These are phyloP conservation scores for Dreissena polymorpha DNA, from an alignment of 1,140 invertebrate species.

Conservation along the genomic window DNA sequence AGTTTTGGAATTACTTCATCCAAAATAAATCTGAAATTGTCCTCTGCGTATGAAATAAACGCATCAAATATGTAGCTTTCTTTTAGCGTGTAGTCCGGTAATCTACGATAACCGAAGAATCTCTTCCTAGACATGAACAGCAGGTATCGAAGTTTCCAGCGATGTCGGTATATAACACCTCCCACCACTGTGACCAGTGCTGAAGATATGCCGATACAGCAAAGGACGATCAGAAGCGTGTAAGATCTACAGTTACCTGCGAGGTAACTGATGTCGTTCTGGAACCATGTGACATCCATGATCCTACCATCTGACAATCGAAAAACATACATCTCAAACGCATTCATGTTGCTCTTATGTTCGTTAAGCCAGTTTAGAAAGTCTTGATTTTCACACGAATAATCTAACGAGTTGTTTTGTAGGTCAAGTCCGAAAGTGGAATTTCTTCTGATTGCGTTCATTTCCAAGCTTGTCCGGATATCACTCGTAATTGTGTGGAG, in stretches of 20 bases:
- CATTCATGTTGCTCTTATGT: conserved; percentile 5
- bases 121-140: conserved; percentile 10
- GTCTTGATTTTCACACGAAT: conserved; percentile 7
- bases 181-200: conserved; percentile 5
- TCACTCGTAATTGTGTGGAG: background rate
- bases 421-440: conserved; percentile 25
- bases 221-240: background rate
- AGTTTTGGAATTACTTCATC: conserved; percentile 51
- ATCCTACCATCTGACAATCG: background rate
- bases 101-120: conserved; percentile 14
- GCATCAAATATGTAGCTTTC: conserved; percentile 57
- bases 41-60: conserved; percentile 64
- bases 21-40: conserved; percentile 52
- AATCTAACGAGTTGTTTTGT: conserved; percentile 19
- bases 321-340: conserved; percentile 1
- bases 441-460: background rate
- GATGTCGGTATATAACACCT: conserved; percentile 28
- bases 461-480: background rate
- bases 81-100: background rate
- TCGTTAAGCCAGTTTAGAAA: conserved; percentile 26
- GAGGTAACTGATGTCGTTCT: background rate
- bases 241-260: conserved; percentile 16
- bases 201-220: background rate
- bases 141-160: conserved; percentile 42
- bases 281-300: background rate